These are phyloP conservation scores for Phataginus tetradactyla DNA, from an alignment of 2,797 vertebrate species.

Conservation along the genomic window DNA sequence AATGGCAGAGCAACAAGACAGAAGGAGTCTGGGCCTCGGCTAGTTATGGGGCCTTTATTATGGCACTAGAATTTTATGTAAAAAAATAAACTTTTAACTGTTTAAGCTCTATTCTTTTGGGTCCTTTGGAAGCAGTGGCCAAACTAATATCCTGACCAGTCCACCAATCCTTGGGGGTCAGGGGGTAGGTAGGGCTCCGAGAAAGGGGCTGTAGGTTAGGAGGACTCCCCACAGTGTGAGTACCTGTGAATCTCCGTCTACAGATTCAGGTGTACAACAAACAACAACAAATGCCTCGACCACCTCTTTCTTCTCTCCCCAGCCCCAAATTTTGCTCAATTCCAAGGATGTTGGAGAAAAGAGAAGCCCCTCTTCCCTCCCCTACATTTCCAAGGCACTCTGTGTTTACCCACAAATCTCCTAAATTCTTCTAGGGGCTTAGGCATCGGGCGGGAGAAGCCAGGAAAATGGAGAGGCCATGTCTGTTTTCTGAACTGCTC, in stretches of 20 bases:
- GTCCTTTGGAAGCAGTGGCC: not conserved
- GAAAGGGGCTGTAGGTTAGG: not conserved
- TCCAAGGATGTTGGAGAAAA: not conserved
- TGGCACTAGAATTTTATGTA: not conserved
- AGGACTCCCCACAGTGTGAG: not conserved
- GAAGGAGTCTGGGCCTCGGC: too few species aligned
- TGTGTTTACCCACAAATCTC: not conserved
- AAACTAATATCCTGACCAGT: not conserved
- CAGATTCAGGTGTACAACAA: not conserved
- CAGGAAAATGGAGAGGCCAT: not conserved
- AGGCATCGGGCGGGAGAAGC: not conserved
- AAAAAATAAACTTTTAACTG: not conserved
- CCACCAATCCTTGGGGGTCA: not conserved
- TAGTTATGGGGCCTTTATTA: too few species aligned
- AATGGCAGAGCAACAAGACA: not conserved
- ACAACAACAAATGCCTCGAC: not conserved
- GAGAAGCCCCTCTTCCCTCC: not conserved
- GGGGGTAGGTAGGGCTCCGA: not conserved
- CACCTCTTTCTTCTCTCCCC: not conserved
- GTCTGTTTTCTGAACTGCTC: not conserved
- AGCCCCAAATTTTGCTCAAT: not conserved
- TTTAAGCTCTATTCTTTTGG: not conserved
- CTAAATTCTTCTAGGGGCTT: not conserved
- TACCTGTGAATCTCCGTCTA: not conserved
- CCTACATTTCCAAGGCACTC: not conserved